Conservation (phyloP, 2,888 invertebrate genomes). For the Gerris lacustris region DNA sequence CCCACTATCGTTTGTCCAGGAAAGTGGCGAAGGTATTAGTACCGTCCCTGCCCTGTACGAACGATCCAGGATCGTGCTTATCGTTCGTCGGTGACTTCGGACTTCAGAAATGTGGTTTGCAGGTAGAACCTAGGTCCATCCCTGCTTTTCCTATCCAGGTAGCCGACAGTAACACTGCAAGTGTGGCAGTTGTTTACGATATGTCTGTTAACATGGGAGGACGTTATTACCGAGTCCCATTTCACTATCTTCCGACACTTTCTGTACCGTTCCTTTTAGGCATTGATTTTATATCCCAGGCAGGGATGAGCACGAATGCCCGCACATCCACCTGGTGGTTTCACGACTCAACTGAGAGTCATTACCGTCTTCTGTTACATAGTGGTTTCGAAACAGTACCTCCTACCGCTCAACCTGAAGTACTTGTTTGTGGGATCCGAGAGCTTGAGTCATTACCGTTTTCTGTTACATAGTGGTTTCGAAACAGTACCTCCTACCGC, state of each 20-base stretch:
- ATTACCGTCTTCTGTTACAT: not conserved
- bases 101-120: not conserved
- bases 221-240: not conserved
- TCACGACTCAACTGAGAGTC: not conserved
- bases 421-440: slow-evolving; percentile 4
- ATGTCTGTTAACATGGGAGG: slow-evolving; percentile 8
- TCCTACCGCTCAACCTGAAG: not conserved
- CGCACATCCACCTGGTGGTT: slow-evolving; percentile 10
- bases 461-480: not conserved
- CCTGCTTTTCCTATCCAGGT: slow-evolving; percentile 8
- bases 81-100: slow-evolving; percentile 11
- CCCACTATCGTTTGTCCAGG: no score
- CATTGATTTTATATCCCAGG: not conserved
- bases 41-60: not conserved
- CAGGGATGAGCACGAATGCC: not conserved
- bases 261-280: slow-evolving; percentile 12
- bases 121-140: not conserved
- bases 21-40: no score
- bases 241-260: slow-evolving; percentile 9
- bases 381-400: not conserved
- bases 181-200: not conserved
- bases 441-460: not conserved
- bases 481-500: not conserved
- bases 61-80: slow-evolving; percentile 12
- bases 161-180: slow-evolving; percentile 10